A percentile compares a stretch with the other conserved stretches of the same genome.
Evolutionary conservation across 2,888 invertebrate genomes (phyloP).

Genomic region (Geotrupes spiniger): DNA sequence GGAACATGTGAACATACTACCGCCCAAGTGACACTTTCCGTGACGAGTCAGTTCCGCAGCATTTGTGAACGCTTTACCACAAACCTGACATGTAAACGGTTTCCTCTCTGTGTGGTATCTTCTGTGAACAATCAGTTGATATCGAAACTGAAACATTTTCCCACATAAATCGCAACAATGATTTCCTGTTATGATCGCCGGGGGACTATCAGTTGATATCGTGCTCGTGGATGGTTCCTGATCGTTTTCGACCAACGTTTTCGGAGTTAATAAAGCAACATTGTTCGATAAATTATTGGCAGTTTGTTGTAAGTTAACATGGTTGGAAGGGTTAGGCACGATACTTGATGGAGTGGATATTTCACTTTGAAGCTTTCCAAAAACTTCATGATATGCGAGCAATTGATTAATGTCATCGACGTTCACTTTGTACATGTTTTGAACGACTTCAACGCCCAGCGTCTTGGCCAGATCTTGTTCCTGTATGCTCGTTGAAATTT

Average conservation of each 20-base stretch:
- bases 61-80: constrained; percentile 79
- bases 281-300: constrained; percentile 31
- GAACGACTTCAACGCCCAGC: constrained; percentile 67
- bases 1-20: constrained; percentile 70
- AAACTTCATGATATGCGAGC: constrained; percentile 83
- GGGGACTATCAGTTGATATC: constrained; percentile 59
- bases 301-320: constrained; percentile 29
- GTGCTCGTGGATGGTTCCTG: constrained; percentile 56
- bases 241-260: constrained; percentile 54
- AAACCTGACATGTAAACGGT: constrained; percentile 74
- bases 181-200: constrained; percentile 58
- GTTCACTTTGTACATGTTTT: constrained; percentile 78
- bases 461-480: constrained; percentile 61
- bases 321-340: constrained; percentile 25
- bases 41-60: constrained; percentile 77
- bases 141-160: constrained; percentile 83
- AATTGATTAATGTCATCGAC: constrained; percentile 83
- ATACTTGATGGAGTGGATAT: constrained; percentile 50
- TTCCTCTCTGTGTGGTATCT: constrained; percentile 84
- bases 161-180: constrained; percentile 84
- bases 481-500: constrained; percentile 64
- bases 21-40: constrained; percentile 81
- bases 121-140: constrained; percentile 83
- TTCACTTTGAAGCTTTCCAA: constrained; percentile 65
- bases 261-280: constrained; percentile 36